Base-by-base conservation (phyloP, 2,888 invertebrate species). In the Temnothorax ravouxi region DNA sequence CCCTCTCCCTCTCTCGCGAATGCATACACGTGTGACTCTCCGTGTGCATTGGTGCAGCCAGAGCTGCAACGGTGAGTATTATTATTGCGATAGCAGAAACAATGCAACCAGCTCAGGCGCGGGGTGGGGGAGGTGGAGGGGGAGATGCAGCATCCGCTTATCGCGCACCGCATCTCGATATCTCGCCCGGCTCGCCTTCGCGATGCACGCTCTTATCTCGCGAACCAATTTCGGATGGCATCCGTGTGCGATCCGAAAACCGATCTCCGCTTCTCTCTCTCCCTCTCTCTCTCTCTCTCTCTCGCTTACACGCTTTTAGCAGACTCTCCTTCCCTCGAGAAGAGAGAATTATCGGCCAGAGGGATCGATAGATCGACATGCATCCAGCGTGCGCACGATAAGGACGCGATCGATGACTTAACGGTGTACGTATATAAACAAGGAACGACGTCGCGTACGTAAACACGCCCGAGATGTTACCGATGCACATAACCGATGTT, bases 51-150 rank as follows among this genome's bases (percentile, higher is more conserved):
- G 76, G 61, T 62, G 47, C 21, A 80, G 87, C 86, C 83, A 85
- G 86, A 88, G 84, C 72, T 83, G 83, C 87, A 85, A 85, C 86
- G 88, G 83, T 88, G 86, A 88, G 89, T 86, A 82, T 88, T 89
- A 91, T 91, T 92, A 90, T 89, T 89, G 90, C 87, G 89, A 89
- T 90, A 91, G 90, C 89, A 87, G 91, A 88, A 92, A 92, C 91
- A 91, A 91, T 92, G 86, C 84, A 61, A 56, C 52, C 38, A 69
- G 67, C 11, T 34, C 25, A 21, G 25, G 13, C 15, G 88, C 87
- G 82, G 84, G 4, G 34, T 3, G 41, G 25, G 11, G 21, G 61
- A 4, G 41, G 25, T 11, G 29, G 61, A 52, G 41, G 29, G 44
- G 72, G 41, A 52, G 59, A 41, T 44, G 87, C 88, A 84, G 71